Evolutionary conservation across 2,113 vertebrate genomes (phyloP).

Genomic region (Phoenicopterus ruber): DNA sequence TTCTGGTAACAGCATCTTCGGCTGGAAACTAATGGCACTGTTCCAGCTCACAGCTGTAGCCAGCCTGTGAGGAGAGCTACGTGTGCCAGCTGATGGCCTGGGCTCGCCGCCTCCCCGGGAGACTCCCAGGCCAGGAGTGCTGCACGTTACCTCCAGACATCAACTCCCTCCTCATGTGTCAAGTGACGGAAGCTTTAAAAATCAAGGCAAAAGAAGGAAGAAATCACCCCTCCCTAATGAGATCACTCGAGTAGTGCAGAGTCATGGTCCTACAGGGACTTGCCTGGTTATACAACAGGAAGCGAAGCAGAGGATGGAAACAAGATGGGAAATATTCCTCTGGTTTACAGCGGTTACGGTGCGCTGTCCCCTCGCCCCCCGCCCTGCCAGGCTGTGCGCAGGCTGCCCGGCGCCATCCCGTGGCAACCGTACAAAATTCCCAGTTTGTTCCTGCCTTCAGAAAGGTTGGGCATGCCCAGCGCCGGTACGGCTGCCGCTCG

Average conservation of each 20-base stretch:
- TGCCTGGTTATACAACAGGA: slow-evolving; percentile 18
- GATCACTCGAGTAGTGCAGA: slow-evolving; percentile 53
- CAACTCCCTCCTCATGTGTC: slow-evolving; percentile 25
- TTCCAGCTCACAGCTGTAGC: slow-evolving; percentile 48
- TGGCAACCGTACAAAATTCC: neutral
- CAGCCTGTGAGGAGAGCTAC: neutral
- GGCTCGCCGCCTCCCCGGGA: neutral
- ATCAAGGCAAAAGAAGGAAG: neutral
- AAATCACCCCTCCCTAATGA: slow-evolving; percentile 37
- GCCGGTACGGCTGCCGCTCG: neutral
- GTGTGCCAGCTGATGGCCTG: neutral
- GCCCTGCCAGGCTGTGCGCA: neutral
- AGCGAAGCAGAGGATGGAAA: neutral
- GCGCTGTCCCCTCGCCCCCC: neutral
- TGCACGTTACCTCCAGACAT: slow-evolving; percentile 21
- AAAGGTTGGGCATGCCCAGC: neutral
- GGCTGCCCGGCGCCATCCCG: neutral
- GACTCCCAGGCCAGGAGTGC: neutral
- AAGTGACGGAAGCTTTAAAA: slow-evolving; percentile 16
- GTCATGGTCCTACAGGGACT: slow-evolving; percentile 38
- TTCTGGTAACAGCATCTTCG: slow-evolving; percentile 65
- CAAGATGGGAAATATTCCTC: neutral
- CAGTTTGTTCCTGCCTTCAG: neutral
- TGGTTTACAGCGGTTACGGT: neutral
- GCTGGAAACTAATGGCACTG: slow-evolving; percentile 44